Base-by-base conservation (phyloP, 1,140 invertebrate species). In the Augochlora pura region DNA sequence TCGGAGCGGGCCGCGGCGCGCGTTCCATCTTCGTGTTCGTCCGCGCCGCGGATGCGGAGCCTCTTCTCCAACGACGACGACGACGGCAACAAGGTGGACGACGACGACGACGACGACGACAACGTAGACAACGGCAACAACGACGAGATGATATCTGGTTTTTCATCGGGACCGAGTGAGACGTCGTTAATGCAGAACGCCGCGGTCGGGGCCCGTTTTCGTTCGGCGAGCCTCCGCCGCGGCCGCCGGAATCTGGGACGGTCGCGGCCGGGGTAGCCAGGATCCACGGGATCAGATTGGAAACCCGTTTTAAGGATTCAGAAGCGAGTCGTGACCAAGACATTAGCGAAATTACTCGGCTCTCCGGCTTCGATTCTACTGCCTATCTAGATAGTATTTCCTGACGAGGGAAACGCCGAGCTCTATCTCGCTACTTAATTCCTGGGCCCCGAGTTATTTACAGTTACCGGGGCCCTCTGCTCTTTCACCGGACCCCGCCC, bases 291-390 rank as follows among this genome's bases (percentile, higher is more conserved):
- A 78, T 78, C 76, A 78, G 76, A 78, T 78, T 71, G 76, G 76
- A 64, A 78, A 78, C 76, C 69, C 76, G 76, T 78, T 78, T 78
- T 46, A 64, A 72, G 76, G 76, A 78, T 78, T 78, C 76, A 72
- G 76, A 72, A 78, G 76, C 76, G 76, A 78, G 69, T 78, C 76
- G 69, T 78, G 76, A 72, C 76, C 76, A 70, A 57, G 76, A 72
- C 76, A 78, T 78, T 78, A 78, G 69, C 76, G 69, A 78, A 78
- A 78, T 78, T 78, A 72, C 68, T 72, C 49, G 10, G 76, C 69
- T 25, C 5, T 59, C 21, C 8, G 54, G 32, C 12, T 77, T 62
- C 27, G 76, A 62, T 71, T 71, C 73, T 59, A 65, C 60, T 32
- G 46, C 63, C 59, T 78, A 78, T 78, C 76, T 46, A 72, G 76